Base-by-base conservation (phyloP, 1,140 invertebrate species). In the Probaryconus sp. region DNA sequence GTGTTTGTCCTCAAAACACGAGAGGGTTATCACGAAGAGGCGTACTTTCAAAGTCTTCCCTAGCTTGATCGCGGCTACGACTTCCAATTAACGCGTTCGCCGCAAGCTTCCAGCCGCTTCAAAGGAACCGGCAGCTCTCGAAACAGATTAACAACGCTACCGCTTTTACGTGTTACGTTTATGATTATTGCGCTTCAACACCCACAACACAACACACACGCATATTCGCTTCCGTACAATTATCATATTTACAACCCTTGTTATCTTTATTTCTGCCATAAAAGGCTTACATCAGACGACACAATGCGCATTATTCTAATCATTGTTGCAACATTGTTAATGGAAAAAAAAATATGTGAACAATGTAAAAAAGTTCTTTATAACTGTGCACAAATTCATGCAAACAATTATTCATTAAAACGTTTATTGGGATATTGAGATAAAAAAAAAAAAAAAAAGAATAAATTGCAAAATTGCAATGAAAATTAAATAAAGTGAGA, bases 61-160 rank as follows among this genome's bases (percentile, higher is more conserved):
- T 82, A 74, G 64, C 78, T 47, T 63, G 79, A 82, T 81, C 79
- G 68, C 71, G 71, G 61, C 69, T 42, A 61, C 72, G 58, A 76
- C 77, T 81, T 84, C 80, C 83, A 87, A 86, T 87, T 87, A 87
- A 87, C 83, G 81, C 78, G 78, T 80, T 70, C 70, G 63, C 75
- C 67, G 68, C 77, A 58, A 56, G 38, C 50, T 53, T 63, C 55
- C 68, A 35, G 10, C 5, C 2, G 42, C 61, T 58, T 83, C 80
- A 85, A 84, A 83, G 80, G 71, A 47, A 42, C 78, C 81, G 81
- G 47, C 40, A 43, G 21, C 58, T 40, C 47, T 65, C 47, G 50
- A 80, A 82, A 76, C 73, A 74, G 65, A 80, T 83, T 82, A 82
- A 79, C 71, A 53, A 53, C 50, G 71, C 73, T 72, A 71, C 75